Evolutionary conservation across 2,888 invertebrate genomes (phyloP).

Genomic region (Onchidella celtica): DNA sequence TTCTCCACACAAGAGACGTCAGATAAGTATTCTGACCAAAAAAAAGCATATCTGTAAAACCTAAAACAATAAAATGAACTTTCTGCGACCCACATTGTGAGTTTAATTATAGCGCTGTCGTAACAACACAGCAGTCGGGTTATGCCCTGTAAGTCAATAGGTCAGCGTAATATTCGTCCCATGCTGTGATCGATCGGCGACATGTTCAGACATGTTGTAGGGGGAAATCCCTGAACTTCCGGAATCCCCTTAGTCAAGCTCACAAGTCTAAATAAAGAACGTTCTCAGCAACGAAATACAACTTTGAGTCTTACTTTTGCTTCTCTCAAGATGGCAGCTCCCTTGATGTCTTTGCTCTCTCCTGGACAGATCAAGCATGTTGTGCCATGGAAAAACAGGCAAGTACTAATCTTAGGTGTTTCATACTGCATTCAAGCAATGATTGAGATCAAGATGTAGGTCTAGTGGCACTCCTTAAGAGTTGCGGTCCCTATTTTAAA

Average conservation of each 20-base stretch:
- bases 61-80: no score
- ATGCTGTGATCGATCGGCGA: neutral
- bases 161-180: neutral
- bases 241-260: neutral
- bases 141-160: neutral
- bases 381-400: conserved; percentile 53
- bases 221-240: conserved; percentile 5
- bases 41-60: no score
- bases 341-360: conserved; percentile 32
- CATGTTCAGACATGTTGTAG: conserved; percentile 27
- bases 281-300: neutral
- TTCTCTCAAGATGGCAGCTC: conserved; percentile 49
- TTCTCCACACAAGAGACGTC: no score
- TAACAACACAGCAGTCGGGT: neutral
- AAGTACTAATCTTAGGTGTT: neutral
- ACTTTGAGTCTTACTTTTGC: no score
- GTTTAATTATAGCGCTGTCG: neutral
- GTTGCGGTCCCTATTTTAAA: no score
- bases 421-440: neutral
- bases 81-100: neutral
- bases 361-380: conserved; percentile 49
- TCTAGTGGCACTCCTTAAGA: no score
- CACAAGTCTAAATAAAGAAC: neutral
- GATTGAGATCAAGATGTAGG: no score
- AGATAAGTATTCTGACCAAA: no score